Percentiles rank a stretch among this genome's conserved stretches.
phyloP scores from a whole-genome alignment of 2,113 vertebrate genomes.

The Pituophis catenifer region DNA sequence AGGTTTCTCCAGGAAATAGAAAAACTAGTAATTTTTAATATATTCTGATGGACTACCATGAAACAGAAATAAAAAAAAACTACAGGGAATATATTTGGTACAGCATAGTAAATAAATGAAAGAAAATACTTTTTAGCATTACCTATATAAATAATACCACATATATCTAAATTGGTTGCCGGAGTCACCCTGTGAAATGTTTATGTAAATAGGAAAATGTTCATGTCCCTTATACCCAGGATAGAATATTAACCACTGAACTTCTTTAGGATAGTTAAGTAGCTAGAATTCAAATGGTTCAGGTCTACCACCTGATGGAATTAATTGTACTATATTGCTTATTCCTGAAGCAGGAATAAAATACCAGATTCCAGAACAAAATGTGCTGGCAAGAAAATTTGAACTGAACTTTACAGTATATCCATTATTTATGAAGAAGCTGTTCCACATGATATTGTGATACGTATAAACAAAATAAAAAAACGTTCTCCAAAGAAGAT shows the following conservation, averaged over 20 bases:
- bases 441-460: neutral
- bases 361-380: neutral
- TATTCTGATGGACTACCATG: neutral
- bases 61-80: neutral
- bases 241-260: neutral
- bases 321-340: neutral
- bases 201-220: neutral
- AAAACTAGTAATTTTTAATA: neutral
- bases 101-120: neutral
- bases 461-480: neutral
- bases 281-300: neutral
- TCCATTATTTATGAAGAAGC: neutral
- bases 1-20: neutral
- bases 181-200: neutral
- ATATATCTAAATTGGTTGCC: neutral
- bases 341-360: neutral
- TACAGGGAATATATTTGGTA: neutral
- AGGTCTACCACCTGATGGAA: neutral
- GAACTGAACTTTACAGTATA: neutral
- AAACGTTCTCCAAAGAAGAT: neutral
- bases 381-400: neutral
- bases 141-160: neutral
- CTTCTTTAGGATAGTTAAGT: neutral
- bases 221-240: neutral
- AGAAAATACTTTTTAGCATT: neutral